These are phyloP conservation scores for Enteromius paludinosus DNA, from an alignment of 2,797 vertebrate species.

Conservation along the genomic window DNA sequence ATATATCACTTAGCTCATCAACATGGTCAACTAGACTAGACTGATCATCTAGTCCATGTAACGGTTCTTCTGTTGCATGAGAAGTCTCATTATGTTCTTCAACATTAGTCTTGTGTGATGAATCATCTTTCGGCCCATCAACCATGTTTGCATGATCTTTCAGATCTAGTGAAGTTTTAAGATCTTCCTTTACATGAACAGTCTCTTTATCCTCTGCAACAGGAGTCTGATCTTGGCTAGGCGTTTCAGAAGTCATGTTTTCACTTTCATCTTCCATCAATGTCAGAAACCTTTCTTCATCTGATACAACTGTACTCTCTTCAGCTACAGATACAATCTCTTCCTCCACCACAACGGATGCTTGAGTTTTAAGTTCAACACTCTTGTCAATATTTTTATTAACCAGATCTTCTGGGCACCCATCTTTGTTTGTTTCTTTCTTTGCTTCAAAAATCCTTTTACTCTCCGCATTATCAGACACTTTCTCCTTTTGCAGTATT, in stretches of 20 bases:
- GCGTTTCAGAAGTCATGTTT: neutral
- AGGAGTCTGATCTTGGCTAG: conserved; percentile 3
- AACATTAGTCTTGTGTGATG: neutral
- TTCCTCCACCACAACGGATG: conserved; percentile 16
- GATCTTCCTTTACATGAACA: neutral
- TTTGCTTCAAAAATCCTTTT: conserved; percentile 26
- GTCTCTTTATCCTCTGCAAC: neutral
- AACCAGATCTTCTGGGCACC: neutral
- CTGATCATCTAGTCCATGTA: conserved; percentile 1
- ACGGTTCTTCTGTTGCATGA: neutral
- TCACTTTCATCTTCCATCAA: conserved; percentile 20
- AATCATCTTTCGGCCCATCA: conserved; percentile 4
- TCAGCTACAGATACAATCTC: conserved; percentile 44
- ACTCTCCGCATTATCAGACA: conserved; percentile 36
- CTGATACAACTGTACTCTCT: conserved; percentile 12
- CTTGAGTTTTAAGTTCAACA: conserved; percentile 21
- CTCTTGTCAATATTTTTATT: conserved; percentile 20
- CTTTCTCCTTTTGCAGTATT: conserved; percentile 30
- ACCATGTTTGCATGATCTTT: neutral
- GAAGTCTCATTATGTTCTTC: conserved; percentile 1
- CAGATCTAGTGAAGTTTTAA: conserved; percentile 3
- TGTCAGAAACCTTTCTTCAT: conserved; percentile 25
- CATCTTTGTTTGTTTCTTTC: neutral
- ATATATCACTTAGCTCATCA: conserved; percentile 10
- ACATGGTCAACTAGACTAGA: conserved; percentile 13